Percentiles rank a stretch among this genome's conserved stretches.
phyloP scores from a whole-genome alignment of 35 echinoderm and acorn worm species.

The Hemicentrotus pulcherrimus region DNA sequence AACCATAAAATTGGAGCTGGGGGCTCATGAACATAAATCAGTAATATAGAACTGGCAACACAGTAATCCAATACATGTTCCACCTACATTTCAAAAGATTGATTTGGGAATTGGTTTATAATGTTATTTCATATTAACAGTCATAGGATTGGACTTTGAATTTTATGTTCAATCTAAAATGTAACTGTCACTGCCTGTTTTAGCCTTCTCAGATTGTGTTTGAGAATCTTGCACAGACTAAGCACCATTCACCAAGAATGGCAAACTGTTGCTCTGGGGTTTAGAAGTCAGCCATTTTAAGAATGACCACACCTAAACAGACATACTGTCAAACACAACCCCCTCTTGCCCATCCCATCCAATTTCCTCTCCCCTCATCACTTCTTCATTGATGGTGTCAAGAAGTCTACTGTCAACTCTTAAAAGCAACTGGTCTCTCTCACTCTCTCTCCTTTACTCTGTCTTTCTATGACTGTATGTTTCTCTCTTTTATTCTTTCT shows the following conservation, averaged over 20 bases:
- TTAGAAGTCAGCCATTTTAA: not conserved
- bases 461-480: no score
- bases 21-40: no score
- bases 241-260: not conserved
- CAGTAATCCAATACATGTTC: no score
- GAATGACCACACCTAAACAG: constrained; percentile 5
- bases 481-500: no score
- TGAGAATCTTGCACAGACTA: not conserved
- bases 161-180: not conserved
- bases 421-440: not conserved
- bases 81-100: no score
- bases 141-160: no score
- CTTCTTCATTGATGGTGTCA: not conserved
- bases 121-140: no score
- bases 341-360: not conserved
- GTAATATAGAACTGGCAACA: no score
- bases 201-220: not conserved
- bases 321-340: not conserved
- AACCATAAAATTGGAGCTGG: no score
- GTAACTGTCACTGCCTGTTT: not conserved
- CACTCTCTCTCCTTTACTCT: no score
- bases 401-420: not conserved
- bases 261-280: not conserved
- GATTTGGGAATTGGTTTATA: no score
- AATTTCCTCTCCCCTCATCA: constrained; percentile 1